Base-by-base conservation (phyloP, 1,140 invertebrate genomes). In the Drosophila suzukii region DNA sequence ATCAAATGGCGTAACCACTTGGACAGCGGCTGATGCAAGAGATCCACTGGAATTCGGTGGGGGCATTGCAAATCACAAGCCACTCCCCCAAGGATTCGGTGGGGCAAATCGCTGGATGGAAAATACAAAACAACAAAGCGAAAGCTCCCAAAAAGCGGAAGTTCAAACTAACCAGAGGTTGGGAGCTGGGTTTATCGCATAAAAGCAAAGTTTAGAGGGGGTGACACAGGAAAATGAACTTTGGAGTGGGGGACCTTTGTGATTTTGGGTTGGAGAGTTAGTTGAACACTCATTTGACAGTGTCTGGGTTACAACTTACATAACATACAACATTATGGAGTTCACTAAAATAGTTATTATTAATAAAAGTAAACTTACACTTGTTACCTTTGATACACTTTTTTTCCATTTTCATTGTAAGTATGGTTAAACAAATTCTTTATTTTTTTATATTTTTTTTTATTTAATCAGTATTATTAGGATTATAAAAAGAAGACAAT, bases 11-110 rank as follows among this genome's bases (percentile, higher is more conserved):
- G 62, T 75, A 80, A 80, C 57, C 36, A 24, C 39, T 47, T 44
- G 41, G 49, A n/a, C 34, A 6, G 43, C n/a, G 20, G 24, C 63
- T 81, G 72, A 81, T 66, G 78, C 55, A 81, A 81, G 51, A 24
- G 56, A 50, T 39, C 39, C 57, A 13, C 36, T 72, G 54, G 46
- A 44, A 27, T 38, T 46, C 38, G 30, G 24, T 15, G 39, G 24
- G 30, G 44, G 15, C 34, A 24, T n/a, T 39, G 44, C 24, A 34
- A 11, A 13, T 27, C 27, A 5, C 27, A 11, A 1, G 17, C 20
- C 46, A 57, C 63, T 41, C 56, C 66, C 41, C 34, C 34, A 46
- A 72, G 61, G 61, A 65, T 34, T 36, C 38, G 38, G 55, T 20
- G 58, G 51, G 58, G 58, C 58, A 57, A 57, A 57, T 39, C 65